These are phyloP conservation scores for Onychomys arenicola DNA, from an alignment of 2,797 vertebrate genomes.

Conservation along the genomic window DNA sequence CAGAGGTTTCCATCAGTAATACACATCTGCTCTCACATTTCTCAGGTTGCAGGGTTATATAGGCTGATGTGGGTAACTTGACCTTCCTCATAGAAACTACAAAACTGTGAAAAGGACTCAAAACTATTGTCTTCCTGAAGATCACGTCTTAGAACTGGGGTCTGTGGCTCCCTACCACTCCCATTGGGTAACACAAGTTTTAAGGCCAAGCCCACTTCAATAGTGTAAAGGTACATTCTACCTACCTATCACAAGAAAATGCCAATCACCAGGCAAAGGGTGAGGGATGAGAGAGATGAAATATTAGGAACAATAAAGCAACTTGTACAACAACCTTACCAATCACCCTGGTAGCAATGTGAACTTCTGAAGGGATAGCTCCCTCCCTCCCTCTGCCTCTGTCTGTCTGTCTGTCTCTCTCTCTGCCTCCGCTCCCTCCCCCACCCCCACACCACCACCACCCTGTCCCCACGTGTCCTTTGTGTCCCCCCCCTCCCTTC, in stretches of 20 bases:
- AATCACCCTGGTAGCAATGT: not conserved
- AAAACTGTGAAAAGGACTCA: not conserved
- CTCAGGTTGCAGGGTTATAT: not conserved
- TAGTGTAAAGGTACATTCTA: too few relatives aligned
- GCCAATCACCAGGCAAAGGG: not conserved
- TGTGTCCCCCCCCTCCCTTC: not conserved
- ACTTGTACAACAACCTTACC: not conserved
- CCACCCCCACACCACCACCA: too few relatives aligned
- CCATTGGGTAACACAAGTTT: not conserved
- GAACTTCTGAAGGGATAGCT: not conserved
- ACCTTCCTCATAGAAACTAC: not conserved
- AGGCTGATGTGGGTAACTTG: too few relatives aligned
- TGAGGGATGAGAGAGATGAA: accelerated
- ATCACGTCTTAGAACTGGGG: not conserved
- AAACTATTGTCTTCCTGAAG: not conserved
- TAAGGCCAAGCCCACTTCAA: not conserved
- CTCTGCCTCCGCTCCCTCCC: too few relatives aligned
- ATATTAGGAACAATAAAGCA: not conserved
- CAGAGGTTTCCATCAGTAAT: not conserved
- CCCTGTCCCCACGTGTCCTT: not conserved
- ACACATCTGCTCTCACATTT: not conserved
- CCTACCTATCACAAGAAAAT: not conserved
- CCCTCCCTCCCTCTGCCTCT: not conserved
- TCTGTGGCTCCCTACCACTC: too few relatives aligned
- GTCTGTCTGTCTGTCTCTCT: not conserved